Conservation (phyloP, 2,888 invertebrate species). For the Dryococelus australis region DNA sequence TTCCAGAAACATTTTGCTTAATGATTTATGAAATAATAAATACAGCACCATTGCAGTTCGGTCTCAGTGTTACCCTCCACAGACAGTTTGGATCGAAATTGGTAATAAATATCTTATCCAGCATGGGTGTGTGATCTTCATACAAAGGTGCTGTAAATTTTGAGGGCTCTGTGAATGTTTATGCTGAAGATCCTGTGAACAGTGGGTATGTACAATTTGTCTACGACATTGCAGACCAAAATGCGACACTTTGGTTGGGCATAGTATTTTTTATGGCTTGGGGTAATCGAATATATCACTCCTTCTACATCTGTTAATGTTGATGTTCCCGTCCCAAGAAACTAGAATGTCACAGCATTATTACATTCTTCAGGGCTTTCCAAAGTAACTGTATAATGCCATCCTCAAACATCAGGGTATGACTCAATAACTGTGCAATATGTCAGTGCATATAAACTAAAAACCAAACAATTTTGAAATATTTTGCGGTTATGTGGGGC, state of each 20-base stretch:
- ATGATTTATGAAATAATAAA: too few relatives aligned
- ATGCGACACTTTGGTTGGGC: background rate
- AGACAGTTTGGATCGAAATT: too few relatives aligned
- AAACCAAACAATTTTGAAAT: background rate
- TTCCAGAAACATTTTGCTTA: too few relatives aligned
- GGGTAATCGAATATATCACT: background rate
- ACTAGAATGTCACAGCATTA: too few relatives aligned
- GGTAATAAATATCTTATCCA: too few relatives aligned
- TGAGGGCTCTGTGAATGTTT: background rate
- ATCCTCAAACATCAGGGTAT: background rate
- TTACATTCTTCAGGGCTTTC: background rate
- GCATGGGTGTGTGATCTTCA: background rate
- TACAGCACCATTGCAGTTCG: too few relatives aligned
- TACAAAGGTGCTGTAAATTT: background rate
- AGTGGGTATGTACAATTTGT: background rate
- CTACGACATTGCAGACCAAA: background rate
- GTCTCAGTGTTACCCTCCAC: too few relatives aligned
- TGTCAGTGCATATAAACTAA: background rate
- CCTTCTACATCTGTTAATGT: background rate
- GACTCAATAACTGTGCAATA: background rate
- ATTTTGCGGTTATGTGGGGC: conserved; percentile 13
- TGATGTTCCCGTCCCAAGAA: too few relatives aligned
- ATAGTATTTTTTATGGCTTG: background rate
- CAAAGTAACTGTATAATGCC: background rate
- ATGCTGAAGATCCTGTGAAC: background rate